phyloP scores from a whole-genome alignment of 2,888 invertebrate genomes.

The Dolichopus griseipennis region DNA sequence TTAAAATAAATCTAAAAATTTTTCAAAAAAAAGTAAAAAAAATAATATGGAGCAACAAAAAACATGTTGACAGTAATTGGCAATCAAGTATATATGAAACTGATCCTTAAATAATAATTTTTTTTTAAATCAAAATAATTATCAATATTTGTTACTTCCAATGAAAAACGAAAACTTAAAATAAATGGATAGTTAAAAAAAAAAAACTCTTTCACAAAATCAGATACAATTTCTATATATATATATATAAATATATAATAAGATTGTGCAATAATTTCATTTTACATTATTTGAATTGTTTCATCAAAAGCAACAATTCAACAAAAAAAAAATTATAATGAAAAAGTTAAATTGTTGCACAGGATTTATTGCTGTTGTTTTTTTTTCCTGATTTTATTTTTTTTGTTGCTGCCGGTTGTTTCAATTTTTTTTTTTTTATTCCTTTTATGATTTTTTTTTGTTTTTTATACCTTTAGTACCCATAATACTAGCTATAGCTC shows the following conservation, averaged over 20 bases:
- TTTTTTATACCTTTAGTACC: not conserved
- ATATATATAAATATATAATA: too few relatives aligned
- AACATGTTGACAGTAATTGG: too few relatives aligned
- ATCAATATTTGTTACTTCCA: not conserved
- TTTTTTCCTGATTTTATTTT: not conserved
- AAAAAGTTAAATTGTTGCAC: not conserved
- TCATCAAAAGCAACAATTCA: not conserved
- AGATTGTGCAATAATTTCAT: too few relatives aligned
- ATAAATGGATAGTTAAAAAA: not conserved
- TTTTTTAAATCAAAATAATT: not conserved
- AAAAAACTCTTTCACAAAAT: not conserved
- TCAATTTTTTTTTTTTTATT: not conserved
- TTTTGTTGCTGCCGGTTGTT: not conserved
- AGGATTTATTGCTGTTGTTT: not conserved
- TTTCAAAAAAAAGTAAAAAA: too few relatives aligned
- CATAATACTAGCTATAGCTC: not conserved
- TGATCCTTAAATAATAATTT: slow-evolving; percentile 4
- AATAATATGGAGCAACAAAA: too few relatives aligned
- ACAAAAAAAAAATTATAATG: too few relatives aligned
- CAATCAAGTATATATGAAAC: not conserved
- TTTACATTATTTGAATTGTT: not conserved
- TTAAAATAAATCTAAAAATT: too few relatives aligned
- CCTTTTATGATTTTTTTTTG: not conserved
- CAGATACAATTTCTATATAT: not conserved
- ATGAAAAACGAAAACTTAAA: not conserved